A percentile compares a stretch with the other conserved stretches of the same genome.
phyloP scores from a whole-genome alignment of 2,888 invertebrate genomes.

The Gerosis bhagava region DNA sequence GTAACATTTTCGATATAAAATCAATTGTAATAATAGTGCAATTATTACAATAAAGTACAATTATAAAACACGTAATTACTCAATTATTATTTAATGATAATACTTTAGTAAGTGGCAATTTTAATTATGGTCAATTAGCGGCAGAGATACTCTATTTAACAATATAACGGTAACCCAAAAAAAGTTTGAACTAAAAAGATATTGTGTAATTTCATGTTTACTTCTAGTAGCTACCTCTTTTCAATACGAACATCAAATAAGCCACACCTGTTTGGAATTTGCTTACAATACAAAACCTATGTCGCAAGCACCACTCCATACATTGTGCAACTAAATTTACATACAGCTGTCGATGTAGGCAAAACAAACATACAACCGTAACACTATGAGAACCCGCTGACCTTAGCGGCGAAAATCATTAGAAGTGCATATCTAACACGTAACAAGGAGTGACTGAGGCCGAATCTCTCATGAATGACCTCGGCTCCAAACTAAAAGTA shows the following conservation, averaged over 20 bases:
- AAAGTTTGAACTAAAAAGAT: not conserved
- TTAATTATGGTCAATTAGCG: conserved; percentile 5
- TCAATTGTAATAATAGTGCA: too few species aligned
- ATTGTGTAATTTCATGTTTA: not conserved
- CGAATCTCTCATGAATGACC: conserved; percentile 58
- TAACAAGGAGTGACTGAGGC: conserved; percentile 11
- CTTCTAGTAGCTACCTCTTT: conserved; percentile 15
- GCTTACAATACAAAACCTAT: conserved; percentile 11
- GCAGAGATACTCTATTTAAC: conserved; percentile 1
- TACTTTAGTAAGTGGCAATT: not conserved
- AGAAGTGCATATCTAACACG: conserved; percentile 18
- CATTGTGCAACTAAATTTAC: conserved; percentile 20
- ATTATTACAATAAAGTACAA: too few species aligned
- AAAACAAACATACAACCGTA: conserved; percentile 13
- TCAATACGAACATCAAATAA: conserved; percentile 1
- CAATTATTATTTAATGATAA: conserved; percentile 13
- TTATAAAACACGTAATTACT: not conserved
- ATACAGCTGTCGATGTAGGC: conserved; percentile 19
- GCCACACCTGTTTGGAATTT: conserved; percentile 20
- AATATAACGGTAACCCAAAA: not conserved
- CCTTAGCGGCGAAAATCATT: conserved; percentile 17
- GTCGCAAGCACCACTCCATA: conserved; percentile 12
- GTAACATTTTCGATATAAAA: too few species aligned
- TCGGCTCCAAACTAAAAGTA: conserved; percentile 36
- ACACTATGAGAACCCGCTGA: conserved; percentile 11